These are phyloP conservation scores for Nudaria mundana DNA, from an alignment of 2,888 invertebrate species.

Conservation along the genomic window DNA sequence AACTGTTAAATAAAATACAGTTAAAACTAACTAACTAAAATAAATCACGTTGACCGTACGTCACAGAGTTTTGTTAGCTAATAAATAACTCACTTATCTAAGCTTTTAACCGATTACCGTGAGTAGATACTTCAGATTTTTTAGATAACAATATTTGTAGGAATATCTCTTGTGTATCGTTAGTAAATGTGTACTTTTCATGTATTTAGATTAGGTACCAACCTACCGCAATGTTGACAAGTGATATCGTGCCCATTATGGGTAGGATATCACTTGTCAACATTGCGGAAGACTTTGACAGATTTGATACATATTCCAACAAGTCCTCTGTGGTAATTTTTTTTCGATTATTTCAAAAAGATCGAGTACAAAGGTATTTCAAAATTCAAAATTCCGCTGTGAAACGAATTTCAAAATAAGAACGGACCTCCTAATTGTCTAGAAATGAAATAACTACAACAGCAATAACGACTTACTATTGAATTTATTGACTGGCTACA, in stretches of 20 bases:
- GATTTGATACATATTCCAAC: conserved; percentile 1
- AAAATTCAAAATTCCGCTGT: no score
- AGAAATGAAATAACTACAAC: background rate
- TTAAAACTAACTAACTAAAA: no score
- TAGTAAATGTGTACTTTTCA: conserved; percentile 6
- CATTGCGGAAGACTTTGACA: conserved; percentile 3
- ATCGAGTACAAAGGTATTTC: no score
- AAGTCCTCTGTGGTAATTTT: background rate
- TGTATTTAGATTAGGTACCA: no score
- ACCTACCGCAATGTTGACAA: no score
- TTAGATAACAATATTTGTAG: conserved; percentile 24
- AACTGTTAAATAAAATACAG: no score
- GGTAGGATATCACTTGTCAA: conserved; percentile 11
- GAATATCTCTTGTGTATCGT: conserved; percentile 12
- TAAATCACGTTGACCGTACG: conserved; percentile 11
- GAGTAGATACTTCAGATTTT: conserved; percentile 26
- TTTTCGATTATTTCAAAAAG: background rate
- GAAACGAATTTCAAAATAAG: background rate
- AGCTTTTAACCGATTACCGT: conserved; percentile 33
- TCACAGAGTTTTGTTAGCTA: conserved; percentile 21
- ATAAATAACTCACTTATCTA: conserved; percentile 27
- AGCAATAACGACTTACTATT: conserved; percentile 1
- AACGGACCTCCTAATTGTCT: background rate
- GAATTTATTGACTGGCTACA: conserved; percentile 3
- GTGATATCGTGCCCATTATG: no score